These are phyloP conservation scores for Eublepharis macularius DNA, from an alignment of 2,113 vertebrate genomes.

Conservation along the genomic window DNA sequence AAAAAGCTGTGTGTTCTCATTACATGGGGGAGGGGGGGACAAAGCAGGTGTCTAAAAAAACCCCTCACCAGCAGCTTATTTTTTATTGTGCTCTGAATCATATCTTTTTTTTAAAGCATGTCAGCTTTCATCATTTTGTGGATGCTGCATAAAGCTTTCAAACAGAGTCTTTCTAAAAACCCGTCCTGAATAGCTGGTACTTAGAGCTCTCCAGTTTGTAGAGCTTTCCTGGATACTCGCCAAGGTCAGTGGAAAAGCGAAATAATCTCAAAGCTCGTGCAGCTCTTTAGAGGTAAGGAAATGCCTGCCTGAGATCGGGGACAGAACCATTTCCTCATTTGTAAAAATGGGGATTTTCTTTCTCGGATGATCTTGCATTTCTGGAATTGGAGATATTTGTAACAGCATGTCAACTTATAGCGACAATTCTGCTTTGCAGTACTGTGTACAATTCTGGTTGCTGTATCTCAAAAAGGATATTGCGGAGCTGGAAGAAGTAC, in stretches of 20 bases:
- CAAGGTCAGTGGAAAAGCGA: conserved; percentile 31
- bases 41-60: background rate
- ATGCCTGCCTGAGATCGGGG: conserved; percentile 16
- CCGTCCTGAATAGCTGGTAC: conserved; percentile 22
- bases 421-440: background rate
- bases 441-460: no score
- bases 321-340: background rate
- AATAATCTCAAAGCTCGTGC: background rate
- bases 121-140: conserved; percentile 30
- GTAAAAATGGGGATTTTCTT: background rate
- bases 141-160: conserved; percentile 37
- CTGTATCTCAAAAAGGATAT: no score
- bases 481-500: no score
- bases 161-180: conserved; percentile 24
- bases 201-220: conserved; percentile 19
- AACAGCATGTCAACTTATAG: no score
- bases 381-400: background rate
- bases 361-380: background rate
- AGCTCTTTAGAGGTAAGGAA: conserved; percentile 24
- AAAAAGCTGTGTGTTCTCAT: background rate
- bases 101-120: background rate
- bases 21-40: background rate
- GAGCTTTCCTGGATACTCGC: conserved; percentile 14
- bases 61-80: background rate
- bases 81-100: background rate